Evolutionary conservation across 2,888 invertebrate species (phyloP).

Genomic region (Molanna angustata): DNA sequence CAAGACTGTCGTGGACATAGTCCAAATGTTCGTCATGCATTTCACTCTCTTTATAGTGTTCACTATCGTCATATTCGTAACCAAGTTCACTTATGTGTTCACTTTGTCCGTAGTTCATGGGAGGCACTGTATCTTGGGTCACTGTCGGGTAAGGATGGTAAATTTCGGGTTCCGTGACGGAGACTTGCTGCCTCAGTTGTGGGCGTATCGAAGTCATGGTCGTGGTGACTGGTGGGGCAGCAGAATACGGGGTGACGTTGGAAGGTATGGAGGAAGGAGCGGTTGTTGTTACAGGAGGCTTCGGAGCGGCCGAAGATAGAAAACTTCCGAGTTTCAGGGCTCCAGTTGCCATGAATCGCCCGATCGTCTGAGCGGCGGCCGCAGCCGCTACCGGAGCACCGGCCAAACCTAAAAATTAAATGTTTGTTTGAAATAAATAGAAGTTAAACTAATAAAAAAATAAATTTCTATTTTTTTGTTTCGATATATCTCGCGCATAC

Average conservation of each 20-base stretch:
- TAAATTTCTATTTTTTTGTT: background rate
- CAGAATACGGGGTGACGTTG: constrained; percentile 33
- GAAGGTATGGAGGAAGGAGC: constrained; percentile 31
- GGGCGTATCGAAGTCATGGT: constrained; percentile 33
- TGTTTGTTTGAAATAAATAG: background rate
- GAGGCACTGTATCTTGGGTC: constrained; percentile 16
- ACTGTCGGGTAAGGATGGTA: constrained; percentile 20
- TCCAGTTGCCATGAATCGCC: constrained; percentile 53
- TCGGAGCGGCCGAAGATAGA: constrained; percentile 51
- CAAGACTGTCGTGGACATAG: constrained; percentile 43
- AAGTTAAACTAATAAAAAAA: background rate
- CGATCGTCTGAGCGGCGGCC: constrained; percentile 51
- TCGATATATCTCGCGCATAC: background rate
- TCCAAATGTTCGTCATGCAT: constrained; percentile 26
- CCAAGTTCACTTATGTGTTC: constrained; percentile 25
- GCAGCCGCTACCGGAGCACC: constrained; percentile 31
- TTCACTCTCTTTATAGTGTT: constrained; percentile 22
- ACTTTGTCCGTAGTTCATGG: constrained; percentile 18
- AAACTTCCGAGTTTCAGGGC: constrained; percentile 53
- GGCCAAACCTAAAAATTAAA: constrained; percentile 25
- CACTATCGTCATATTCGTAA: constrained; percentile 13
- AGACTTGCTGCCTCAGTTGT: constrained; percentile 46
- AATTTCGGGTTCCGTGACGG: constrained; percentile 39
- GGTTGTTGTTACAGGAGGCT: constrained; percentile 24
- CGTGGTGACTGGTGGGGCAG: constrained; percentile 38